These are phyloP conservation scores for Laticauda laticaudata DNA, from an alignment of 2,113 vertebrate species.

Conservation along the genomic window DNA sequence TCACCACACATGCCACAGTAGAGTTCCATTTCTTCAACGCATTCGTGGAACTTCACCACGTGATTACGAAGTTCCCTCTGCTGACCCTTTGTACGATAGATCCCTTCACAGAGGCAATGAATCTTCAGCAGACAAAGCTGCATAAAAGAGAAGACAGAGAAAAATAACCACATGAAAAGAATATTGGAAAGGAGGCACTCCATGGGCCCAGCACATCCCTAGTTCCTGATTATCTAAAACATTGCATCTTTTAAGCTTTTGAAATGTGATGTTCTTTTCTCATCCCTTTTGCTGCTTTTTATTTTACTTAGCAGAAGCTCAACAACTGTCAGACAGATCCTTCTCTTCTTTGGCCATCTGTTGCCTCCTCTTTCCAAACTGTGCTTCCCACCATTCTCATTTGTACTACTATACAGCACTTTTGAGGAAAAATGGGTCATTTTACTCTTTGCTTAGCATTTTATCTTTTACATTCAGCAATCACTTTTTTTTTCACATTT, in stretches of 20 bases:
- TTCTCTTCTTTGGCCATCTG: not conserved
- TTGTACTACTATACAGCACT: not conserved
- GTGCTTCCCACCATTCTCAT: not conserved
- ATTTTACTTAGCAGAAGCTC: not conserved
- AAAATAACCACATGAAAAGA: not conserved
- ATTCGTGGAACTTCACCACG: slow-evolving; percentile 96
- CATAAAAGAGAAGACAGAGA: not conserved
- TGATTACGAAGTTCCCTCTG: slow-evolving; percentile 86
- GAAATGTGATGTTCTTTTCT: not conserved
- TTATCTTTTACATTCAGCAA: not conserved
- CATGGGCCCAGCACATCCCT: not conserved
- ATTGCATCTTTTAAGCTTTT: not conserved
- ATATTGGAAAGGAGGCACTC: not conserved
- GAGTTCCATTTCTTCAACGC: slow-evolving; percentile 95
- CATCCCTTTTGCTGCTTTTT: not conserved
- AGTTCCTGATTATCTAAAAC: not conserved
- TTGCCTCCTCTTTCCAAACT: not conserved
- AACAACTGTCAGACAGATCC: not conserved
- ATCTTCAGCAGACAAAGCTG: slow-evolving; percentile 89
- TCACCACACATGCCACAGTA: slow-evolving; percentile 99
- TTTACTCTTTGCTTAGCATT: not conserved
- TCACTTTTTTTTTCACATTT: not conserved
- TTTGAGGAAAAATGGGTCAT: not conserved
- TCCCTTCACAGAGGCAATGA: slow-evolving; percentile 87
- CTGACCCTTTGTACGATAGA: slow-evolving; percentile 84